Evolutionary conservation across 2,797 vertebrate species (phyloP).

Genomic region (Channa striata): DNA sequence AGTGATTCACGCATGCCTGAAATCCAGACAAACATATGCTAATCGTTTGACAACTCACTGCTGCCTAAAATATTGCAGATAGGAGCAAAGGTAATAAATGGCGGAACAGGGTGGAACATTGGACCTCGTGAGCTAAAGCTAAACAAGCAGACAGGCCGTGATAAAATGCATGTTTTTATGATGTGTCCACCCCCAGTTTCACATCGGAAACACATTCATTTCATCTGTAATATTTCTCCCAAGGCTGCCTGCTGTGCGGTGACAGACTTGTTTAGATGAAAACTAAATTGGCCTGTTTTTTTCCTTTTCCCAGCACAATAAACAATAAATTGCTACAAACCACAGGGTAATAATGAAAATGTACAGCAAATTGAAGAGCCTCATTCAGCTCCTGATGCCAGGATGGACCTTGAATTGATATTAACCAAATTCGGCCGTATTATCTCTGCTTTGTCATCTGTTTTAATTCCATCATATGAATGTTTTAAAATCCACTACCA

Average conservation of each 20-base stretch:
- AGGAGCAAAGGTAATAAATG: slow-evolving; percentile 9
- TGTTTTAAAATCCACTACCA: slow-evolving; percentile 18
- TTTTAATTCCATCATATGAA: slow-evolving; percentile 23
- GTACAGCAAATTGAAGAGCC: not conserved
- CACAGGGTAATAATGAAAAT: slow-evolving; percentile 4
- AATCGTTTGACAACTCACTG: slow-evolving; percentile 44
- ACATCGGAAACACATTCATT: slow-evolving; percentile 34
- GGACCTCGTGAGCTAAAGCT: not conserved
- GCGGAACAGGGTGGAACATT: not conserved
- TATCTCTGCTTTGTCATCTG: slow-evolving; percentile 11
- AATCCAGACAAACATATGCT: slow-evolving; percentile 61
- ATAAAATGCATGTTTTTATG: slow-evolving; percentile 7
- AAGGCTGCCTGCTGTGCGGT: slow-evolving; percentile 36
- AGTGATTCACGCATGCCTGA: slow-evolving; percentile 57
- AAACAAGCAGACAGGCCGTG: not conserved
- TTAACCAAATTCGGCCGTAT: not conserved
- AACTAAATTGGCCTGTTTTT: slow-evolving; percentile 50
- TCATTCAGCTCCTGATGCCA: not conserved
- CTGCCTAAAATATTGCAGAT: slow-evolving; percentile 19
- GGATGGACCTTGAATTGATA: not conserved
- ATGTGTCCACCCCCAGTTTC: slow-evolving; percentile 6
- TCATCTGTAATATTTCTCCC: slow-evolving; percentile 36
- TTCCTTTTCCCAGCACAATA: slow-evolving; percentile 46
- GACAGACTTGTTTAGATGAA: slow-evolving; percentile 30
- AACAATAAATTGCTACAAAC: slow-evolving; percentile 20